Percentiles rank a stretch among this genome's conserved stretches.
These are phyloP conservation scores for Saccopteryx leptura DNA, from an alignment of 2,113 vertebrate genomes.

Conservation along the genomic window DNA sequence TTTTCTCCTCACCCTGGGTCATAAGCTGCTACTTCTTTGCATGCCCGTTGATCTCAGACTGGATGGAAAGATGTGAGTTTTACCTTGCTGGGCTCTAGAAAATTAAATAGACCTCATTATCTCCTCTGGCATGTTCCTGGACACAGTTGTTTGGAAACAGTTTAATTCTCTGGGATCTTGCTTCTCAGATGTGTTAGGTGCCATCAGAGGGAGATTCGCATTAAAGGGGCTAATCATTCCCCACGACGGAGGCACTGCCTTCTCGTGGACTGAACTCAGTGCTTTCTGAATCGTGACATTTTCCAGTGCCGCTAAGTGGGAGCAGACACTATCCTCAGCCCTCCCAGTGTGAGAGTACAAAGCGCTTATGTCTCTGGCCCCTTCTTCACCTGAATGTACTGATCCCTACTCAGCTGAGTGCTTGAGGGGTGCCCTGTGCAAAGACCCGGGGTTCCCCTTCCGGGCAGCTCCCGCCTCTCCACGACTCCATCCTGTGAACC, in stretches of 20 bases:
- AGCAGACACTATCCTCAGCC: background rate
- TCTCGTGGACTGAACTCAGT: background rate
- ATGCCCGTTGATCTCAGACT: background rate
- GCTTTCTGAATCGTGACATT: background rate
- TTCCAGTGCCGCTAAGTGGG: background rate
- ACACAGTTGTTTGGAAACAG: background rate
- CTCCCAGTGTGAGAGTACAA: background rate
- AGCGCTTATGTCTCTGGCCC: background rate
- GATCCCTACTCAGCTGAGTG: background rate
- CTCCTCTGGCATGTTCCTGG: background rate
- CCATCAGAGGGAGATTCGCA: background rate
- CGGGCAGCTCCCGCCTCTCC: rapidly evolving
- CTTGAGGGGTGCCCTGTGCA: background rate
- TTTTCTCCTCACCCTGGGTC: background rate
- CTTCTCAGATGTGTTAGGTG: background rate
- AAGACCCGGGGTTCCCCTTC: background rate
- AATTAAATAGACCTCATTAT: background rate
- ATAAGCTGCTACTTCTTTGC: background rate
- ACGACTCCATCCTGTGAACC: too few species aligned
- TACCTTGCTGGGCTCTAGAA: background rate
- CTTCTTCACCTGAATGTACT: background rate
- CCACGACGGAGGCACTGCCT: background rate
- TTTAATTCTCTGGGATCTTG: background rate
- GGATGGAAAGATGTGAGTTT: background rate
- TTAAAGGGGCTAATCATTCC: background rate